phyloP scores from a whole-genome alignment of 92 coral and sea anemone species.

The Parazoanthus atlanticus region DNA sequence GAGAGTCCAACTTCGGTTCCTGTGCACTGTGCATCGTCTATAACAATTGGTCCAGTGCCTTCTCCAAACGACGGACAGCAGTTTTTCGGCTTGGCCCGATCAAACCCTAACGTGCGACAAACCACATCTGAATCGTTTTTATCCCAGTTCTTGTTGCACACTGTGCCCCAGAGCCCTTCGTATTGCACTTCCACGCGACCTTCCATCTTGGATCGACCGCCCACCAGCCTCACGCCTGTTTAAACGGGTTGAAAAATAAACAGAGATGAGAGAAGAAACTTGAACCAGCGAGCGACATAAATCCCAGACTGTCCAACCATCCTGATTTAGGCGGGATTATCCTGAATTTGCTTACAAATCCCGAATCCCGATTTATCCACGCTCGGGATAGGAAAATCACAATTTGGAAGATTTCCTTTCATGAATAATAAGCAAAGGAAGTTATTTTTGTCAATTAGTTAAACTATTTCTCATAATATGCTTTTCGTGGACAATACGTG shows the following conservation, averaged over 20 bases:
- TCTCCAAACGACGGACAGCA: conserved; percentile 19
- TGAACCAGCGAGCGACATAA: too few relatives aligned
- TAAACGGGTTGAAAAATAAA: neutral
- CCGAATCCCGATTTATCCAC: too few relatives aligned
- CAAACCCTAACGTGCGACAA: conserved; percentile 29
- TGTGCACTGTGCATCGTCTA: conserved; percentile 32
- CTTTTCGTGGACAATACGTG: too few relatives aligned
- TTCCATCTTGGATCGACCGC: conserved; percentile 22
- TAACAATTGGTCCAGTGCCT: conserved; percentile 12
- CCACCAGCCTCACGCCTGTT: conserved; percentile 1
- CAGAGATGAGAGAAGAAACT: neutral
- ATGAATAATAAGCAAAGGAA: too few relatives aligned
- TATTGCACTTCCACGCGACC: conserved; percentile 28
- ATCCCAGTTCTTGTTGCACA: conserved; percentile 22
- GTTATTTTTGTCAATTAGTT: too few relatives aligned
- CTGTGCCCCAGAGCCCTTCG: conserved; percentile 37
- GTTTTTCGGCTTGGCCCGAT: neutral
- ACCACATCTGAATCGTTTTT: conserved; percentile 19
- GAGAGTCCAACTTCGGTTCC: conserved; percentile 24
- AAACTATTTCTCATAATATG: too few relatives aligned
- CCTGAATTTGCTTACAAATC: too few relatives aligned
- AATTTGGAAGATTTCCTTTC: too few relatives aligned
- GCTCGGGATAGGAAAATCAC: too few relatives aligned
- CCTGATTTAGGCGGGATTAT: too few relatives aligned
- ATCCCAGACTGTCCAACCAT: too few relatives aligned